Evolutionary conservation across 2,797 vertebrate species (phyloP).

Genomic region (Graptemys geographica): DNA sequence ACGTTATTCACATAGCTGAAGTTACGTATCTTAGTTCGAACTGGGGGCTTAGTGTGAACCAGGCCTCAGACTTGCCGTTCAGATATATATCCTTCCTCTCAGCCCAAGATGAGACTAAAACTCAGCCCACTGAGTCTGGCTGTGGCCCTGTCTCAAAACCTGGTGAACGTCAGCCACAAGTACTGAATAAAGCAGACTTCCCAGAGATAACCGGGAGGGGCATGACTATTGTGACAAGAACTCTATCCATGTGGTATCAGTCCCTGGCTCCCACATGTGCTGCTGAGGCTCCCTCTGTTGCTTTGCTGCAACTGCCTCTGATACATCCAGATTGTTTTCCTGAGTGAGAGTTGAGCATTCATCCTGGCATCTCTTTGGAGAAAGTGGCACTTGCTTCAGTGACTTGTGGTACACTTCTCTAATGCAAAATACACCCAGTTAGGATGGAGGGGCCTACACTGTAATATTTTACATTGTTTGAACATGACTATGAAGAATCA

Average conservation of each 20-base stretch:
- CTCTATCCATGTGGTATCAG: not conserved
- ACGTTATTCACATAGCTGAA: too few species aligned
- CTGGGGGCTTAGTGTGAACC: too few species aligned
- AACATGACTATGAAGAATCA: not conserved
- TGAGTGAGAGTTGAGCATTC: not conserved
- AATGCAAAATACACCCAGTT: not conserved
- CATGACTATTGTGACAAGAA: too few species aligned
- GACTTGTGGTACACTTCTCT: not conserved
- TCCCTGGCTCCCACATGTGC: not conserved
- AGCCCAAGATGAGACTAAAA: too few species aligned
- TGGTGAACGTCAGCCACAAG: not conserved
- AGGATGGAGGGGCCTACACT: accelerated
- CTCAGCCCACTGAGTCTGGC: too few species aligned
- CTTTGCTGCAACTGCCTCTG: not conserved
- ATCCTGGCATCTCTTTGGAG: not conserved
- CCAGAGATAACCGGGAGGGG: too few species aligned
- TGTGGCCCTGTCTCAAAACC: not conserved
- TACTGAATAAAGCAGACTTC: not conserved
- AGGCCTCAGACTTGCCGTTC: too few species aligned
- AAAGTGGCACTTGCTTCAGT: not conserved
- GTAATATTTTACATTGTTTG: not conserved
- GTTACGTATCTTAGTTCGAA: too few species aligned
- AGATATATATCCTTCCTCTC: too few species aligned
- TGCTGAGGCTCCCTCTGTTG: not conserved
- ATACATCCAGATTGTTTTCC: not conserved